A percentile compares a stretch with the other conserved stretches of the same genome.
Evolutionary conservation across 2,888 invertebrate genomes (phyloP).

Genomic region (Druceiella hillmani): DNA sequence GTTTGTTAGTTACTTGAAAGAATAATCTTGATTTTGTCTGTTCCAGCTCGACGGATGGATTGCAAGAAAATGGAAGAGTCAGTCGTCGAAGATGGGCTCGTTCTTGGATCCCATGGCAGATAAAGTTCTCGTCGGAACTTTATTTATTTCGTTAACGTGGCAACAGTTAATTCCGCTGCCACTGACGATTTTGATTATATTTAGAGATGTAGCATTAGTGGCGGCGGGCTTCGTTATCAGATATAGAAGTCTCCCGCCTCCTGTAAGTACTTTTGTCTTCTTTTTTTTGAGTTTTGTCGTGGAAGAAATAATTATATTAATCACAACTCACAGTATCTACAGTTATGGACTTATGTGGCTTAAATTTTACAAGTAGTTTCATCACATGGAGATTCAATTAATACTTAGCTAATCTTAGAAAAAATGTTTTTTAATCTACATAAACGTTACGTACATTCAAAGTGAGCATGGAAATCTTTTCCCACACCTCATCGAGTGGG

Average conservation of each 20-base stretch:
- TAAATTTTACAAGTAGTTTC: too few species aligned
- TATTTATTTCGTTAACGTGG: slow-evolving; percentile 84
- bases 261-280: slow-evolving; percentile 54
- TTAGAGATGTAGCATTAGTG: slow-evolving; percentile 77
- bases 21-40: too few species aligned
- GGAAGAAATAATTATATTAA: too few species aligned
- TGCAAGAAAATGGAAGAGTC: slow-evolving; percentile 85
- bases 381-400: too few species aligned
- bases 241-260: slow-evolving; percentile 83
- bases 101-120: slow-evolving; percentile 97
- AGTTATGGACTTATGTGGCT: too few species aligned
- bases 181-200: slow-evolving; percentile 76
- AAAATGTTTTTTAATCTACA: too few species aligned
- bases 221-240: slow-evolving; percentile 84
- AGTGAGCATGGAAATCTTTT: too few species aligned
- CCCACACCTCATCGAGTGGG: too few species aligned
- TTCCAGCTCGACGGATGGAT: slow-evolving; percentile 91
- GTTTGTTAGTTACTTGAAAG: slow-evolving; percentile 11
- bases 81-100: slow-evolving; percentile 89
- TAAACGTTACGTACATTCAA: too few species aligned
- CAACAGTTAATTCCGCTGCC: slow-evolving; percentile 78
- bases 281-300: too few species aligned
- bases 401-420: too few species aligned
- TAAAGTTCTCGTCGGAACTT: slow-evolving; percentile 84
- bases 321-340: too few species aligned